phyloP scores from a whole-genome alignment of 2,797 vertebrate species.

The Oophaga sylvatica region DNA sequence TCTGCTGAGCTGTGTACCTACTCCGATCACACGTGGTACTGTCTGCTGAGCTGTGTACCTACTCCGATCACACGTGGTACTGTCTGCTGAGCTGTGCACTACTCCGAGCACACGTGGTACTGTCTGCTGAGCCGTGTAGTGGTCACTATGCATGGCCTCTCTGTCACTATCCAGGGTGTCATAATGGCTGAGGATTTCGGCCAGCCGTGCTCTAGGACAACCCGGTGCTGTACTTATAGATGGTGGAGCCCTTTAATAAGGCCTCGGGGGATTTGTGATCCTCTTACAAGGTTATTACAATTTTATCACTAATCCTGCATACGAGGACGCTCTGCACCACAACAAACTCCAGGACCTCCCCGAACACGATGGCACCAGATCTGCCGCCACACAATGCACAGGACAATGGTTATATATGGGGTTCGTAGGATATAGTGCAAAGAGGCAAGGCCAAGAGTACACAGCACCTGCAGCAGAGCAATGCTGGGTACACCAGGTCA shows the following conservation, averaged over 20 bases:
- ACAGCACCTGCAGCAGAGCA: background rate
- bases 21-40: background rate
- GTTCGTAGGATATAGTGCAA: background rate
- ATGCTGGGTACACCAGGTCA: background rate
- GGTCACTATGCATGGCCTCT: no score
- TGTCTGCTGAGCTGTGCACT: background rate
- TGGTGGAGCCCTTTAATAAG: conserved; percentile 55
- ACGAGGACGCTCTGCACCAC: conserved; percentile 38
- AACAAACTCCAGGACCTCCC: background rate
- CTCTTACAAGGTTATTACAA: conserved; percentile 57
- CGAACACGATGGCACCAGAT: background rate
- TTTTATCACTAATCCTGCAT: conserved; percentile 55
- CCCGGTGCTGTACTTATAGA: conserved; percentile 48
- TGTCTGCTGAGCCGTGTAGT: background rate
- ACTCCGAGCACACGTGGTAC: background rate
- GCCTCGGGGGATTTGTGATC: conserved; percentile 58
- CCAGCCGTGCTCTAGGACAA: conserved; percentile 26
- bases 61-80: background rate
- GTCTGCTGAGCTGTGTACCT: background rate
- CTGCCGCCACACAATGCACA: background rate
- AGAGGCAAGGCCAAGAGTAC: background rate
- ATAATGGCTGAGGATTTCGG: background rate
- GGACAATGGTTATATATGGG: background rate
- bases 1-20: background rate
- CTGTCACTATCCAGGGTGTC: background rate